Evolutionary conservation across 2,888 invertebrate genomes (phyloP), one percentile per base, ranked within the genome.

Genomic region (Zele albiditarsus): DNA sequence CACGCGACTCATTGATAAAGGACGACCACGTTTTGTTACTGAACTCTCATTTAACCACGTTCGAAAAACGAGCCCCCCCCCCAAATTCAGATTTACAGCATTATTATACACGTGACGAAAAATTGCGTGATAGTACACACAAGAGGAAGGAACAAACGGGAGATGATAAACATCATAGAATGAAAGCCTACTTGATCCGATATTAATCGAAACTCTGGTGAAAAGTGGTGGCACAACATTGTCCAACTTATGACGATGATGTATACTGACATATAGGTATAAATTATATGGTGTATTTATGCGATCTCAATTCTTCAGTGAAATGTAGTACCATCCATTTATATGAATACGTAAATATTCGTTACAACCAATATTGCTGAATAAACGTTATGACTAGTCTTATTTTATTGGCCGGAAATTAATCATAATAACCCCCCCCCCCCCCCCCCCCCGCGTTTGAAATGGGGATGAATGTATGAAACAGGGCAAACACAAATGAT

Each of bases 361-460:
- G 33, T 5, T 5, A 33, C 33, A 77, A 75, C 73, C 80, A 81
- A 80, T 80, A 79, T 80, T 81, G 83, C 81, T 84, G 84, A 87
- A 85, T 86, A 86, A 87, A 87, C 87, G 85, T 82, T 87, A 82
- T 89, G 88, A 89, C 88, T 86, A 81, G 82, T 85, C 83, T 85
- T 87, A 86, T 85, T 82, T 78, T 82, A 85, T 83, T 82, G 84
- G 82, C 86, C 84, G 87, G 86, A 88, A 88, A 88, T 88, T 88
- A 88, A 89, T 89, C 88, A 88, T 87, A 86, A 86, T 85, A 84
- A 78, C 73, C 73, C 75, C 76, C 73, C 76, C 78, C 76, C 28
- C 53, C 20, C 73, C 58, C n/a, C 66, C 3, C 33, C 58, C 23
- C 58, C 53, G 53, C 27, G 60, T 72, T 42, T 60, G 42, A 33